Percentiles rank a stretch among this genome's conserved stretches.
Conservation (phyloP, 2,113 vertebrate species). For the Anhinga rufa region DNA sequence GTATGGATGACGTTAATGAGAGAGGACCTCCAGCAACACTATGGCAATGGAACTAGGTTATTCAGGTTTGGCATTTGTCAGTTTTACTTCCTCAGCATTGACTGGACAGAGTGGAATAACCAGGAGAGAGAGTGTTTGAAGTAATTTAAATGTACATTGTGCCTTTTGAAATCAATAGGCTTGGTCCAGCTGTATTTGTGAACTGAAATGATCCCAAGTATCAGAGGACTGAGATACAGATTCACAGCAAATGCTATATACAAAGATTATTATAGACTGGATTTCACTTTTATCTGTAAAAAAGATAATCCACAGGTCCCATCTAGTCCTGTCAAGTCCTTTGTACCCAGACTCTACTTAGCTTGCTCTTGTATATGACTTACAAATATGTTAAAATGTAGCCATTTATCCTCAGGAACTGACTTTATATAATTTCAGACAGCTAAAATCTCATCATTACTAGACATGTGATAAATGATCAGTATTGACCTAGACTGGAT, state of each 20-base stretch:
- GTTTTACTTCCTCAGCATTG: neutral
- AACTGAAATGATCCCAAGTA: neutral
- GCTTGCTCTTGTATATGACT: neutral
- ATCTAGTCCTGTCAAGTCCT: neutral
- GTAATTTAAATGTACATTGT: neutral
- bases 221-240: neutral
- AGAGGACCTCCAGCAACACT: neutral
- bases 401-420: neutral
- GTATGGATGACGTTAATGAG: fast-evolving
- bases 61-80: neutral
- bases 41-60: neutral
- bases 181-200: neutral
- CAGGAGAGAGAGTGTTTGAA: neutral
- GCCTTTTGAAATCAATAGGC: neutral
- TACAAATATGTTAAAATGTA: neutral
- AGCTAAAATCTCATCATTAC: neutral
- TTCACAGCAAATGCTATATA: neutral
- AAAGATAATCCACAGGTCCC: too few relatives aligned
- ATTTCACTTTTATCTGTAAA: neutral
- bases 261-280: neutral
- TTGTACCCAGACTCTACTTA: neutral
- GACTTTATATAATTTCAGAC: neutral
- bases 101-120: neutral
- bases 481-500: neutral
- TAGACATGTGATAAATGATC: neutral